phyloP scores from a whole-genome alignment of 2,797 vertebrate genomes.

The Enteromius trimaculatus region DNA sequence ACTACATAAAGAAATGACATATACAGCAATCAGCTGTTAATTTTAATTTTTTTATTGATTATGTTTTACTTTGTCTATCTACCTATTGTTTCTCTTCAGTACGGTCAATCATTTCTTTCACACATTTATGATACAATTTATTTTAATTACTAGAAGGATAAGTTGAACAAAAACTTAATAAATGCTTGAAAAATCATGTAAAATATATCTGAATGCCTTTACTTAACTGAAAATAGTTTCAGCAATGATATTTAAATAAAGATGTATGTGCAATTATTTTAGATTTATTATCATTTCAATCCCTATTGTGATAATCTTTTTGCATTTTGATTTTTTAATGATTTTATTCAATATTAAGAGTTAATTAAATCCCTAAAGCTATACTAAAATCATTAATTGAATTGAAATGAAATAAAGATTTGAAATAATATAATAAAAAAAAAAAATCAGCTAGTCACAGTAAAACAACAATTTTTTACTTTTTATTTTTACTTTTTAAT shows the following conservation, averaged over 20 bases:
- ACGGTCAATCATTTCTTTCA: not conserved
- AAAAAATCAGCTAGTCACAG: no score
- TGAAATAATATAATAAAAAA: not conserved
- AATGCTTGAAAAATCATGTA: not conserved
- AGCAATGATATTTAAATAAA: not conserved
- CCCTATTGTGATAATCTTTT: not conserved
- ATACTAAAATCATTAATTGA: not conserved
- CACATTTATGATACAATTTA: not conserved
- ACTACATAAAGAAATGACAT: no score
- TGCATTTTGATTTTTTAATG: no score
- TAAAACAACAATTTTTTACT: no score
- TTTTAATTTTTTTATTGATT: no score
- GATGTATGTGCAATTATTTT: not conserved
- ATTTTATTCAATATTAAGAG: not conserved
- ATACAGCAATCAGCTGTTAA: no score
- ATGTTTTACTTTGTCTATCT: no score
- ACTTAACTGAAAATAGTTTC: not conserved
- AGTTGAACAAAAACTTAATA: not conserved
- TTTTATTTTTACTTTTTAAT: not conserved
- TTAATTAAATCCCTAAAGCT: not conserved
- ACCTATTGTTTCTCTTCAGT: not conserved
- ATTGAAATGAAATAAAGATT: not conserved
- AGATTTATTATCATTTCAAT: not conserved
- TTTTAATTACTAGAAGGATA: not conserved
- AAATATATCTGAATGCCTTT: not conserved